Conservation (phyloP, 2,888 invertebrate genomes). For the Clepsis dumicolana region DNA sequence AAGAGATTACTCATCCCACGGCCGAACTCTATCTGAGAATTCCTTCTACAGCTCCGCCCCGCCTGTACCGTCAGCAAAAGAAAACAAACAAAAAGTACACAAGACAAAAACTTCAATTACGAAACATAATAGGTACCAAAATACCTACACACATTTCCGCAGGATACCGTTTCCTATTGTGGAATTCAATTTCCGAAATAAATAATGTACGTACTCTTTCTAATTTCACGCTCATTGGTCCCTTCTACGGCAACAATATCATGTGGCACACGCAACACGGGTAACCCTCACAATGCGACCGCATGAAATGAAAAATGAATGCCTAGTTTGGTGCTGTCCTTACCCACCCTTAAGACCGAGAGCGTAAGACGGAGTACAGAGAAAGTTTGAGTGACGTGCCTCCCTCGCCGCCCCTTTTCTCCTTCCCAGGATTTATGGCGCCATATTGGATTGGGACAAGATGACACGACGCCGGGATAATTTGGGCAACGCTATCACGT, state of each 20-base stretch:
- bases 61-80: constrained; percentile 70
- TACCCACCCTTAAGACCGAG: constrained; percentile 78
- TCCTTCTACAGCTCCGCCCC: constrained; percentile 74
- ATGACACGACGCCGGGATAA: constrained; percentile 86
- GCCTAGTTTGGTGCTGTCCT: constrained; percentile 64
- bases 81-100: constrained; percentile 26
- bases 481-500: constrained; percentile 85
- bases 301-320: constrained; percentile 60
- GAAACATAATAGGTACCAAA: neutral
- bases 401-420: constrained; percentile 73
- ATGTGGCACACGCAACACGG: constrained; percentile 51
- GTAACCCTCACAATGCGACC: constrained; percentile 48
- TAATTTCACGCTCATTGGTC: constrained; percentile 42
- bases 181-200: constrained; percentile 29
- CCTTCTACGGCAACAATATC: constrained; percentile 47
- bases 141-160: neutral
- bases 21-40: constrained; percentile 83
- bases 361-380: constrained; percentile 84
- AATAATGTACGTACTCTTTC: constrained; percentile 19
- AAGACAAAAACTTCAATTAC: too few species aligned
- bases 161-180: neutral
- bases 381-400: constrained; percentile 86
- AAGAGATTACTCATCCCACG: constrained; percentile 84
- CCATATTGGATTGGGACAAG: constrained; percentile 87
- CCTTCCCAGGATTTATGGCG: constrained; percentile 83